Conservation (phyloP, 2,797 vertebrate species). For the Scyliorhinus canicula region DNA sequence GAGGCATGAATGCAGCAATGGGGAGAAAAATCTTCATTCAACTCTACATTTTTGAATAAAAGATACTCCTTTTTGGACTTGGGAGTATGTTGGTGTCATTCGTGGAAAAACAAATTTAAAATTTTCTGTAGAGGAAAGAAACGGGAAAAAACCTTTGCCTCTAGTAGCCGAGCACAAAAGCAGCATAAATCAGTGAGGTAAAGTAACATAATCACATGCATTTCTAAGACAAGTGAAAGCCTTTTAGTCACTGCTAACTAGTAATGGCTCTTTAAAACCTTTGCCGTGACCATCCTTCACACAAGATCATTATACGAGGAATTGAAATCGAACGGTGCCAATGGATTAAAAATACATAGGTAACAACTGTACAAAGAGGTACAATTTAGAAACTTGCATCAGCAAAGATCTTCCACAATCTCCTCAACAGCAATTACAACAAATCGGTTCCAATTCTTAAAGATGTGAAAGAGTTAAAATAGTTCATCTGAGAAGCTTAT, state of each 20-base stretch:
- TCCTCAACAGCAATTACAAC: background rate
- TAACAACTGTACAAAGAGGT: background rate
- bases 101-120: background rate
- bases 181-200: conserved; percentile 5
- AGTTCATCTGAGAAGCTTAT: background rate
- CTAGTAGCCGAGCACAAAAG: background rate
- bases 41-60: background rate
- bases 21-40: background rate
- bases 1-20: background rate
- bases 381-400: background rate
- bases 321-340: background rate
- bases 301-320: background rate
- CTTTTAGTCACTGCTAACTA: background rate
- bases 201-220: background rate
- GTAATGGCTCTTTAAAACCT: background rate
- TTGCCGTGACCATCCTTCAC: background rate
- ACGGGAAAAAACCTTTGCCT: background rate
- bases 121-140: background rate
- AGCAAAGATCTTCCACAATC: background rate
- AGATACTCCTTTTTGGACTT: background rate
- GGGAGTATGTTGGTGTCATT: background rate
- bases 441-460: background rate
- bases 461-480: background rate
- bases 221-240: background rate
- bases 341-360: background rate